Base-by-base conservation (phyloP, 2,888 invertebrate genomes). In the Tachystola acroxantha region DNA sequence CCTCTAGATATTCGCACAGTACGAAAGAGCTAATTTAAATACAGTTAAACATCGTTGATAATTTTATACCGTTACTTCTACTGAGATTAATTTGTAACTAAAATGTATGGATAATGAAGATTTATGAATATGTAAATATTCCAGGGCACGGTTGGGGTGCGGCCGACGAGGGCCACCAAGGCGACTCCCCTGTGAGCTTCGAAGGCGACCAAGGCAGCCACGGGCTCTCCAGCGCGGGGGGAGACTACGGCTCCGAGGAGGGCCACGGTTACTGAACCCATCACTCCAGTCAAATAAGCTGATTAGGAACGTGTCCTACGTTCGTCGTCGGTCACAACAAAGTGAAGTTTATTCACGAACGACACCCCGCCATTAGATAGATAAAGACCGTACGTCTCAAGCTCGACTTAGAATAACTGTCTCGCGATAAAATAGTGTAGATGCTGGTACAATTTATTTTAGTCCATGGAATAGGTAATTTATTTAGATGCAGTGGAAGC, bases 141-240 rank as follows among this genome's bases (percentile, higher is more conserved):
- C 3, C 60, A 74, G 86, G 81, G 32, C 77, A 82, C 42, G 78
- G 77, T 1, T 84, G 81, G 77, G 77, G 77, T 13, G 87, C 76
- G 0, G 80, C 79, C 3, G 88, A 84, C 22, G 87, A 79, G 40
- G 66, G 74, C 1, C 72, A 78, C 12, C 70, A 58, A 12, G 64
- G 63, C 0, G 79, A 81, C 13, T 73, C 81, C 1, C 77, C 78
- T 0, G 79, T 81, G 12, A 85, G 81, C 50, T 80, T 82, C 46
- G 79, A 77, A 34, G 81, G 75, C 1, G 80, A 80, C 39, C 73
- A 74, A 31, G 61, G 70, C 3, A 60, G 73, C 36, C 78, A 78
- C 48, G 73, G 70, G 2, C 66, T 79, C 1, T 65, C 71, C 10
- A 62, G 66, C 5, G 57, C 58, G 1, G 75, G 64, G 0, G 67